Evolutionary conservation across 2,113 vertebrate species (phyloP).

Genomic region (Oreochromis niloticus): DNA sequence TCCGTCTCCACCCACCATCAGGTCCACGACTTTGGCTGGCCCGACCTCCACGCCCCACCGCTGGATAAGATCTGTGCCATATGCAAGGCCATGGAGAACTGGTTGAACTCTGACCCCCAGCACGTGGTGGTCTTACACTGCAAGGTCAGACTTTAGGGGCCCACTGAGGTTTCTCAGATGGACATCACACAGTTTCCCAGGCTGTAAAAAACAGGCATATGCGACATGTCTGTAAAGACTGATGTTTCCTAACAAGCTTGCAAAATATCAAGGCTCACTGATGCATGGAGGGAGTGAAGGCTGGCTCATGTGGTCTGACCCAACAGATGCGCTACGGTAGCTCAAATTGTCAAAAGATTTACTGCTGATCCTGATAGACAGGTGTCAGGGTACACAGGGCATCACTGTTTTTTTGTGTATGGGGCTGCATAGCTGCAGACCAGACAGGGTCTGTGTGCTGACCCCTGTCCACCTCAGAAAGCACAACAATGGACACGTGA

Average conservation of each 20-base stretch:
- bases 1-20: conserved; percentile 18
- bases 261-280: neutral
- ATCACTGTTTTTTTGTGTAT: neutral
- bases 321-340: fast-evolving
- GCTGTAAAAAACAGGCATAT: neutral
- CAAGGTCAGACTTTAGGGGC: conserved; percentile 76
- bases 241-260: neutral
- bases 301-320: neutral
- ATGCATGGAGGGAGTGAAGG: neutral
- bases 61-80: conserved; percentile 90
- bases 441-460: neutral
- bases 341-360: neutral
- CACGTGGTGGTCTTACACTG: conserved; percentile 92
- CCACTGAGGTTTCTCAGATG: neutral
- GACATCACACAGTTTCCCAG: neutral
- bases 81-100: conserved; percentile 91
- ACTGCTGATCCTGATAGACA: neutral
- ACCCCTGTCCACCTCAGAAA: neutral
- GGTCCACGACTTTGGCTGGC: conserved; percentile 93
- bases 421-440: neutral
- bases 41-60: conserved; percentile 85
- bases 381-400: neutral
- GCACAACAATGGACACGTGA: neutral
- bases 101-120: conserved; percentile 85
- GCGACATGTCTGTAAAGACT: neutral